These are phyloP conservation scores for Tretioscincus oriximinensis DNA, from an alignment of 2,113 vertebrate genomes.

Conservation along the genomic window DNA sequence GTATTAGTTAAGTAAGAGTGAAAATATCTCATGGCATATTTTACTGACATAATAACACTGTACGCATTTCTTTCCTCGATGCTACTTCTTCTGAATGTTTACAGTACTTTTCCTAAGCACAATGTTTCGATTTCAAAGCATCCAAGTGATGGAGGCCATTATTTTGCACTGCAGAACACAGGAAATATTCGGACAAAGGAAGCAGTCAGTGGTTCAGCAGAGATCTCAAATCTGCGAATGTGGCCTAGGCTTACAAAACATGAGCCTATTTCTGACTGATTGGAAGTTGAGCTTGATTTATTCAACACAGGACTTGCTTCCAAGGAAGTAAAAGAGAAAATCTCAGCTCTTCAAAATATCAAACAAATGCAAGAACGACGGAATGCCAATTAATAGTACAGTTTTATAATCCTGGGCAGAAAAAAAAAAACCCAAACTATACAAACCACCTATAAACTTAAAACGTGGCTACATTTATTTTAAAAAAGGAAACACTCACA, in stretches of 20 bases:
- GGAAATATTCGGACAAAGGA: neutral
- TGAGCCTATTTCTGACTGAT: neutral
- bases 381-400: conserved; percentile 7
- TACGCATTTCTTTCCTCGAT: too few species aligned
- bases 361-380: neutral
- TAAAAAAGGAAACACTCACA: neutral
- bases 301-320: neutral
- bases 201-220: neutral
- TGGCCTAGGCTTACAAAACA: neutral
- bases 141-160: neutral
- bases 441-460: conserved; percentile 1
- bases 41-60: conserved; percentile 13
- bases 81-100: neutral
- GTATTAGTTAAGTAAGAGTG: neutral
- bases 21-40: neutral
- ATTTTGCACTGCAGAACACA: neutral
- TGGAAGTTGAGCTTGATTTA: neutral
- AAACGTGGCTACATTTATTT: conserved; percentile 1
- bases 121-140: neutral
- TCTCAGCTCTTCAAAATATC: neutral
- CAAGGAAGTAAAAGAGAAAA: neutral
- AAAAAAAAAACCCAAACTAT: neutral
- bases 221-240: neutral
- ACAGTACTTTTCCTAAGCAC: neutral
- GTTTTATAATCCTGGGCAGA: neutral